These are phyloP conservation scores for Cetoscarus ocellatus DNA, from an alignment of 2,797 vertebrate genomes.

Conservation along the genomic window DNA sequence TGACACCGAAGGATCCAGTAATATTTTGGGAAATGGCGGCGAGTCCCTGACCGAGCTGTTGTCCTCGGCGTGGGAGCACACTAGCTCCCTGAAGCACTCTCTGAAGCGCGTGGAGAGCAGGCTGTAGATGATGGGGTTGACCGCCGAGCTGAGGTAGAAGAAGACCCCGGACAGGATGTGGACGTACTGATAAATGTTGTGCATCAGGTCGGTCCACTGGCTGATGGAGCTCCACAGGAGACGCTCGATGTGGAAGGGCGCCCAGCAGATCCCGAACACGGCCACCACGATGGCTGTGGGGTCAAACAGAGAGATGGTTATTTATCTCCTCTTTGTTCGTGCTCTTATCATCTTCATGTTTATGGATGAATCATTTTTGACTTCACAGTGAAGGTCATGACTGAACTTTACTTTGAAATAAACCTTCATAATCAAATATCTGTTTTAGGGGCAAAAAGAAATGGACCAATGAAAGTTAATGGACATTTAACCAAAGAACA, in stretches of 20 bases:
- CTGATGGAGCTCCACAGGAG: conserved; percentile 87
- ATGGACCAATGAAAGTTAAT: too few relatives aligned
- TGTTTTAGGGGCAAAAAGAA: too few relatives aligned
- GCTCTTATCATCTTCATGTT: background rate
- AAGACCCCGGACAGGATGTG: conserved; percentile 86
- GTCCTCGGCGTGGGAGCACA: conserved; percentile 72
- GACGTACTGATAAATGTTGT: conserved; percentile 84
- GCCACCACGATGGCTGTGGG: conserved; percentile 84
- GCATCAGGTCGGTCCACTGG: conserved; percentile 87
- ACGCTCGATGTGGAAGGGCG: conserved; percentile 87
- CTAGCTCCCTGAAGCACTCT: conserved; percentile 82
- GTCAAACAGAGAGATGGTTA: conserved; percentile 25
- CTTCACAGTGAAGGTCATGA: too few relatives aligned
- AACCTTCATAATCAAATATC: too few relatives aligned
- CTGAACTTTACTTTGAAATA: too few relatives aligned
- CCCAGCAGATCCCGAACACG: conserved; percentile 87
- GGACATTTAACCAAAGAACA: too few relatives aligned
- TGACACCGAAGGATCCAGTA: conserved; percentile 55
- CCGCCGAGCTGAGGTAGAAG: conserved; percentile 88
- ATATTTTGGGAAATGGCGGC: conserved; percentile 68
- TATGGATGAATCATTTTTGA: background rate
- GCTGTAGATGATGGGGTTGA: conserved; percentile 89
- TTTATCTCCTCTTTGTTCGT: background rate
- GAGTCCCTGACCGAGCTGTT: conserved; percentile 73
- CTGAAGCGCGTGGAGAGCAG: conserved; percentile 86